Evolutionary conservation across 2,888 invertebrate genomes (phyloP), one percentile per base, ranked within the genome.

Genomic region (Drosophila parthenogenetica): DNA sequence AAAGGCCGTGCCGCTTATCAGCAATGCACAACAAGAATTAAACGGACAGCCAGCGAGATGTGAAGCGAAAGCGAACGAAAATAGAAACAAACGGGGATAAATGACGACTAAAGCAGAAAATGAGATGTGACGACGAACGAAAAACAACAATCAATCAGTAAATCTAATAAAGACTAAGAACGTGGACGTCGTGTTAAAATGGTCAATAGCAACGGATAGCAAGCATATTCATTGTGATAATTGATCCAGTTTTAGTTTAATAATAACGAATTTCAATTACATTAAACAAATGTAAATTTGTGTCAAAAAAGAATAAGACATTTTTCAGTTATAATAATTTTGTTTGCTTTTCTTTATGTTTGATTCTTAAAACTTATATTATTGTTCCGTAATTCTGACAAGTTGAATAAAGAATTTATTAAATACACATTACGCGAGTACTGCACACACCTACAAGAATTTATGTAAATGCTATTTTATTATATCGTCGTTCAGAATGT

Each of bases 1-100:
- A 71, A 61, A 74, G 74, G 66, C 70, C 68, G 80, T 57, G 67
- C 76, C 61, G 55, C 87, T 87, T 83, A 83, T 83, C 83, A 84
- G 87, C 79, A 73, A 83, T 87, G 85, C 87, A 87, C 85, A 83
- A 83, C 87, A 81, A 81, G 79, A 71, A 64, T 60, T 59, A 68
- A 51, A 70, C 65, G 49, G 54, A 55, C 68, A 53, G 43, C 14
- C 71, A 54, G 46, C 16, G 43, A 67, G 76, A 67, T 57, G 68
- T 60, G 50, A 71, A 75, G 69, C 81, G 81, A 86, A 79, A 83
- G 71, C 73, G 75, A 69, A 86, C 69, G 50, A 70, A 82, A 84
- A 81, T 87, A 86, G 81, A 83, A 83, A 76, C 78, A 84, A 70
- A 68, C 53, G 49, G 69, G 74, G 81, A 83, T 86, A 83, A 81